Evolutionary conservation across 2,113 vertebrate species (phyloP).

Genomic region (Aptenodytes patagonicus): DNA sequence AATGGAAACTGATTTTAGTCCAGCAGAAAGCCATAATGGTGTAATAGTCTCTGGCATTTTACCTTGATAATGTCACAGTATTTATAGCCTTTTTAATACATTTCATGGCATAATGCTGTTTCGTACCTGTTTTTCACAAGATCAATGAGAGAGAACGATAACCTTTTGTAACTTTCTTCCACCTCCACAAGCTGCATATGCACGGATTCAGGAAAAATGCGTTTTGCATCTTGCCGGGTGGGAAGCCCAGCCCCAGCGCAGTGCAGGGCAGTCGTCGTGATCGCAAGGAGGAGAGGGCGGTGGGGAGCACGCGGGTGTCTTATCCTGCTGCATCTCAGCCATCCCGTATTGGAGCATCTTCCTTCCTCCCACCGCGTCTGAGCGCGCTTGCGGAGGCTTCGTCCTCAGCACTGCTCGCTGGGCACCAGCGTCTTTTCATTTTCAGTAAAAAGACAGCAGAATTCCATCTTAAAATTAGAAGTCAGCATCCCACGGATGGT

Average conservation of each 20-base stretch:
- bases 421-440: not conserved
- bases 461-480: not conserved
- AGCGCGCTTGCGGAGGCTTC: not conserved
- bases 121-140: not conserved
- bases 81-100: not conserved
- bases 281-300: not conserved
- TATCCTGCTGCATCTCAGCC: not conserved
- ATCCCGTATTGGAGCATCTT: not conserved
- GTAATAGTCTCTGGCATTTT: not conserved
- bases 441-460: not conserved
- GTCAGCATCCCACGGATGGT: not conserved
- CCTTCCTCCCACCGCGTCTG: not conserved
- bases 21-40: not conserved
- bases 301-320: not conserved
- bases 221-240: not conserved
- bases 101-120: not conserved
- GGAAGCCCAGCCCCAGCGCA: not conserved
- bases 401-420: not conserved
- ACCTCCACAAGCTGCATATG: not conserved
- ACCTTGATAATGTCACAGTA: not conserved
- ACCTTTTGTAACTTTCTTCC: not conserved
- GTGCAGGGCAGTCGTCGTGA: not conserved
- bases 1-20: not conserved
- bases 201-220: fast-evolving
- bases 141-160: not conserved